Conservation (phyloP, 1,140 invertebrate genomes). For the Zaprionus ghesquierei region DNA sequence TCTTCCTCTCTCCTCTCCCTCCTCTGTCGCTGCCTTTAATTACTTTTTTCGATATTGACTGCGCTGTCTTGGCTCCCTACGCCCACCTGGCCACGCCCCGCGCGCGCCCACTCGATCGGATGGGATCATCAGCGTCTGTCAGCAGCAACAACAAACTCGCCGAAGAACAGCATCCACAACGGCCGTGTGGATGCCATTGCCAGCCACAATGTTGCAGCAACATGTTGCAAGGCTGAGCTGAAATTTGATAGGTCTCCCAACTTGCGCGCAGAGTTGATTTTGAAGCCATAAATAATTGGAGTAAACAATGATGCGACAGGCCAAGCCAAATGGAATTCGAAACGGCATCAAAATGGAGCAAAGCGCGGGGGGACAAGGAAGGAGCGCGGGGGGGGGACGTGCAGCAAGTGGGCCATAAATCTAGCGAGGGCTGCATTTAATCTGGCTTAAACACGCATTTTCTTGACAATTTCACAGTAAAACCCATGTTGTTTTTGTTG, state of each 20-base stretch:
- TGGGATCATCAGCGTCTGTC: conserved; percentile 16
- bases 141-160: conserved; percentile 21
- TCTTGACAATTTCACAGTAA: conserved; percentile 80
- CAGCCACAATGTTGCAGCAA: not conserved
- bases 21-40: conserved; percentile 60
- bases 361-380: not conserved
- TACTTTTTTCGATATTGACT: conserved; percentile 73
- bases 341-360: not conserved
- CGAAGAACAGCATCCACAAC: conserved; percentile 52
- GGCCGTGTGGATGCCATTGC: too few species aligned
- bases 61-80: conserved; percentile 13
- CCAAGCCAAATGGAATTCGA: conserved; percentile 43
- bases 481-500: conserved; percentile 34
- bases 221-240: conserved; percentile 5
- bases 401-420: conserved; percentile 52
- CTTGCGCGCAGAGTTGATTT: conserved; percentile 50
- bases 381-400: not conserved
- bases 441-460: conserved; percentile 78
- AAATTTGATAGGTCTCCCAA: conserved; percentile 52
- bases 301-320: conserved; percentile 63
- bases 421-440: conserved; percentile 66
- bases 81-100: conserved; percentile 61
- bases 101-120: conserved; percentile 52
- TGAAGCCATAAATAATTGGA: conserved; percentile 74
- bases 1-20: not conserved